phyloP scores from a whole-genome alignment of 2,797 vertebrate genomes.

The Emydoidea blandingii region DNA sequence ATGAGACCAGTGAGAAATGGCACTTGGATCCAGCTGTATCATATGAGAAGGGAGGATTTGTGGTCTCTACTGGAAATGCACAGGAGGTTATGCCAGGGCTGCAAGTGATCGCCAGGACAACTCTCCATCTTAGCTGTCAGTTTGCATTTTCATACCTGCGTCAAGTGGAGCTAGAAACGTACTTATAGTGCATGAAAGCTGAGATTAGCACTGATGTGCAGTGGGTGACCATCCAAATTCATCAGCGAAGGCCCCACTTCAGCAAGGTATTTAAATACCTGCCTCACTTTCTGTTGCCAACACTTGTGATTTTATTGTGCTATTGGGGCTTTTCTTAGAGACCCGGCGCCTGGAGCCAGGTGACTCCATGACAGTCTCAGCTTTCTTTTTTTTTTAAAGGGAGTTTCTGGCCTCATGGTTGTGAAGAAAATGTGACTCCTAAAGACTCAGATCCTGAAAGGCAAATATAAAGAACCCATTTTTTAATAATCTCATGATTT shows the following conservation, averaged over 20 bases:
- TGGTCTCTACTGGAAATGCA: not conserved
- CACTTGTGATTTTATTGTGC: not conserved
- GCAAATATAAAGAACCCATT: not conserved
- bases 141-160: not conserved
- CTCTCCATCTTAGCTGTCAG: not conserved
- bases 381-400: not conserved
- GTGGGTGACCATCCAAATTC: not conserved
- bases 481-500: not conserved
- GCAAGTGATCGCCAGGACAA: not conserved
- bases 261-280: not conserved
- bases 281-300: not conserved
- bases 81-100: not conserved
- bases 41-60: not conserved
- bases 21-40: not conserved
- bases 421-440: not conserved
- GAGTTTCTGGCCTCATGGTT: not conserved
- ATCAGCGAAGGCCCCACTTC: not conserved
- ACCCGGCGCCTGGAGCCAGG: not conserved
- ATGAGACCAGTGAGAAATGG: not conserved
- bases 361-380: rapidly evolving
- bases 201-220: not conserved
- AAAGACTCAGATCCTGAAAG: not conserved
- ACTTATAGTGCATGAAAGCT: not conserved
- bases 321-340: not conserved
- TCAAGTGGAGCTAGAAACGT: not conserved